Evolutionary conservation across 2,797 vertebrate species (phyloP).

Genomic region (Acipenser oxyrinchus): DNA sequence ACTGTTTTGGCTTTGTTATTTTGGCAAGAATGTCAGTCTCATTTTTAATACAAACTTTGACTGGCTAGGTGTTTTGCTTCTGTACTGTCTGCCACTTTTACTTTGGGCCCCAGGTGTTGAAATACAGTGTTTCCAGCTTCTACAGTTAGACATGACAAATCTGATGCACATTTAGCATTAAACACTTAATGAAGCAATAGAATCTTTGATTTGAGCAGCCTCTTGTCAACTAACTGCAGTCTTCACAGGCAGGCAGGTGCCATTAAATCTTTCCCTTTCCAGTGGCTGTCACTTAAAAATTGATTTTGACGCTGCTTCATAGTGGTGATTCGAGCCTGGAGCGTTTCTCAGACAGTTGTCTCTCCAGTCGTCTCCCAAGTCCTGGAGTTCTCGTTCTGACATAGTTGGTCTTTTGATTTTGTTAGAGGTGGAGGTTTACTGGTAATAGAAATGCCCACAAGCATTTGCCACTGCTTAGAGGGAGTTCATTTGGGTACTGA

Average conservation of each 20-base stretch:
- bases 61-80: not conserved
- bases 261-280: constrained; percentile 24
- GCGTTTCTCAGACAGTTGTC: too few relatives aligned
- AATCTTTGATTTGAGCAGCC: constrained; percentile 22
- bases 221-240: constrained; percentile 19
- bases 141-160: not conserved
- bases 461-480: too few relatives aligned
- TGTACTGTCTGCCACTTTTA: constrained; percentile 14
- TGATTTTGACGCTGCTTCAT: too few relatives aligned
- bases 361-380: too few relatives aligned
- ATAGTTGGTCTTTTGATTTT: too few relatives aligned
- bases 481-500: too few relatives aligned
- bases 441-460: too few relatives aligned
- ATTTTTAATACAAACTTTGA: constrained; percentile 12
- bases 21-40: not conserved
- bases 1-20: not conserved
- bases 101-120: constrained; percentile 12
- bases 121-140: not conserved
- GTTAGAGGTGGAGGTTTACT: too few relatives aligned
- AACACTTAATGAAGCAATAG: constrained; percentile 28
- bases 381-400: too few relatives aligned
- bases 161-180: constrained; percentile 18
- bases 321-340: too few relatives aligned
- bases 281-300: not conserved
- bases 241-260: constrained; percentile 6